Percentiles rank a stretch among this genome's conserved stretches.
Conservation (phyloP, 2,113 vertebrate species). For the Ascaphus truei region DNA sequence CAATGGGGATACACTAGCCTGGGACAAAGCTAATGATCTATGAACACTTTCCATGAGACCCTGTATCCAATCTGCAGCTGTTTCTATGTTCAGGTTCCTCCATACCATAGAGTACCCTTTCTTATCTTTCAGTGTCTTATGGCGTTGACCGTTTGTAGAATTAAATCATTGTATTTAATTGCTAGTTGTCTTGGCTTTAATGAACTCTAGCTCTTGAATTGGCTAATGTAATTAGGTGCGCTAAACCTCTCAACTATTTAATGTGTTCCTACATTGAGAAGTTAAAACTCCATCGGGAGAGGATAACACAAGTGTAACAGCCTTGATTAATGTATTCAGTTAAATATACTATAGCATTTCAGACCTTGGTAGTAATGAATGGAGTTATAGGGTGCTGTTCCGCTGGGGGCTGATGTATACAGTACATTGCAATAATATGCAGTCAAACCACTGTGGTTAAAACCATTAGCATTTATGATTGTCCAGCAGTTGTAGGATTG, state of each 20-base stretch:
- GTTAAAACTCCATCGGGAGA: neutral
- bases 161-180: constrained; percentile 37
- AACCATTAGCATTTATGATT: no score
- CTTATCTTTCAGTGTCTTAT: neutral
- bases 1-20: neutral
- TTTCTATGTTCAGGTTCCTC: no score
- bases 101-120: neutral
- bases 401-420: no score
- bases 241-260: constrained; percentile 20
- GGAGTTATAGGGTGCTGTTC: no score
- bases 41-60: neutral
- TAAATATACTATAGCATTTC: no score
- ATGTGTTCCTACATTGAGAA: neutral
- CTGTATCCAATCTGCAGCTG: no score
- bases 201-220: constrained; percentile 26
- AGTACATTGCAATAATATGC: no score
- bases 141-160: constrained; percentile 17
- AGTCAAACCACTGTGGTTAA: no score
- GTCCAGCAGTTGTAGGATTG: no score
- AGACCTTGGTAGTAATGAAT: no score
- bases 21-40: neutral
- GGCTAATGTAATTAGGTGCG: constrained; percentile 32
- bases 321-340: no score
- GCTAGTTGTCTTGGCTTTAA: constrained; percentile 21
- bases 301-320: no score